Conservation (phyloP, 2,113 vertebrate species). For the Kobus ellipsiprymnus region DNA sequence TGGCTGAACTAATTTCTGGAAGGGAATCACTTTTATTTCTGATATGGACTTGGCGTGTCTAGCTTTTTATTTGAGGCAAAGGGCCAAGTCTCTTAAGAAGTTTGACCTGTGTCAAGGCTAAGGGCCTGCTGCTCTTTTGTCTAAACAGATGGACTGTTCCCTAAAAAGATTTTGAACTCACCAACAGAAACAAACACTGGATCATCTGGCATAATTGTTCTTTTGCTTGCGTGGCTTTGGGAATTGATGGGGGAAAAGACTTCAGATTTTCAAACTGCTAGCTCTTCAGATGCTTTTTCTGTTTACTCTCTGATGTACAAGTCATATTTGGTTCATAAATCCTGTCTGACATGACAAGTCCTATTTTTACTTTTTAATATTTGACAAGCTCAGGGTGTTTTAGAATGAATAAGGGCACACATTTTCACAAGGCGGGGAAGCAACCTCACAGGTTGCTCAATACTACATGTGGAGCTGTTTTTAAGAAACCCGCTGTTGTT, state of each 20-base stretch:
- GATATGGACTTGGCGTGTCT: neutral
- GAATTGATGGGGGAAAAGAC: neutral
- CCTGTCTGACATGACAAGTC: neutral
- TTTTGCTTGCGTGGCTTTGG: neutral
- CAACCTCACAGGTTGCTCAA: neutral
- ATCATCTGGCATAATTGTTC: neutral
- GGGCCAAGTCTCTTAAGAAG: neutral
- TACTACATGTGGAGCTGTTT: neutral
- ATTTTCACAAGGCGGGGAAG: neutral
- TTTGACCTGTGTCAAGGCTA: neutral
- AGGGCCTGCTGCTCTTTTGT: neutral
- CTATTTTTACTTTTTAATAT: neutral
- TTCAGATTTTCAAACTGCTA: neutral
- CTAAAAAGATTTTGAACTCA: neutral
- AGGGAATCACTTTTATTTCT: neutral
- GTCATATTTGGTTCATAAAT: neutral
- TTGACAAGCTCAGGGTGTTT: neutral
- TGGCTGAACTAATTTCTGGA: neutral
- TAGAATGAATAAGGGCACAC: neutral
- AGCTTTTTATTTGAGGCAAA: neutral
- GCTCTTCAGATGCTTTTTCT: neutral
- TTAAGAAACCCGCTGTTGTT: neutral
- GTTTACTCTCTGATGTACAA: neutral
- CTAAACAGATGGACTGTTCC: neutral
- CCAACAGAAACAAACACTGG: neutral